Evolutionary conservation across 2,113 vertebrate species (phyloP).

Genomic region (Progne subis): DNA sequence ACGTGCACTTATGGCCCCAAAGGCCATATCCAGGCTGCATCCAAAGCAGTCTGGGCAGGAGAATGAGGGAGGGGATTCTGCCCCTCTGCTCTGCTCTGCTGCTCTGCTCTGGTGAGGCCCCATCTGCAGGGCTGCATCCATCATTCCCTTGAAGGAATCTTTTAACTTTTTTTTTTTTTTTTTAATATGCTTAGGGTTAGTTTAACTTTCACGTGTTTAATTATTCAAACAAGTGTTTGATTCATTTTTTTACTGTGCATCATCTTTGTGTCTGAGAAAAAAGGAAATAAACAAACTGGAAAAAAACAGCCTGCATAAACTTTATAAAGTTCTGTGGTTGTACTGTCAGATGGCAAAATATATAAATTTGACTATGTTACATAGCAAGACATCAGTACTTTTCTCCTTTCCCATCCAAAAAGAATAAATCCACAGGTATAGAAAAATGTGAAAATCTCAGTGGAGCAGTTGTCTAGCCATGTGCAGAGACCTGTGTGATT

Average conservation of each 20-base stretch:
- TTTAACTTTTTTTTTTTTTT: not conserved
- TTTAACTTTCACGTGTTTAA: not conserved
- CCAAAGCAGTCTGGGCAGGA: fast-evolving
- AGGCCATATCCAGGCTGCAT: not conserved
- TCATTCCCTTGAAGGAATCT: not conserved
- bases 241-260: not conserved
- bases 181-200: not conserved
- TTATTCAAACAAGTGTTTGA: not conserved
- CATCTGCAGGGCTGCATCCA: not conserved
- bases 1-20: fast-evolving
- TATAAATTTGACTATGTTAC: not conserved
- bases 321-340: not conserved
- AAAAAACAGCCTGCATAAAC: fast-evolving
- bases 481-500: not conserved
- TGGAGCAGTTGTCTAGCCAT: not conserved
- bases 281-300: not conserved
- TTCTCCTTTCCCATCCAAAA: not conserved
- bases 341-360: not conserved
- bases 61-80: not conserved
- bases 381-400: not conserved
- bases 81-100: not conserved
- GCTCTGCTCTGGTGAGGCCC: not conserved
- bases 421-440: not conserved
- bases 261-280: not conserved
- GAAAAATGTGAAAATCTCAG: not conserved